phyloP scores from a whole-genome alignment of 2,797 vertebrate species.

The Neosilurus mollespiculum region DNA sequence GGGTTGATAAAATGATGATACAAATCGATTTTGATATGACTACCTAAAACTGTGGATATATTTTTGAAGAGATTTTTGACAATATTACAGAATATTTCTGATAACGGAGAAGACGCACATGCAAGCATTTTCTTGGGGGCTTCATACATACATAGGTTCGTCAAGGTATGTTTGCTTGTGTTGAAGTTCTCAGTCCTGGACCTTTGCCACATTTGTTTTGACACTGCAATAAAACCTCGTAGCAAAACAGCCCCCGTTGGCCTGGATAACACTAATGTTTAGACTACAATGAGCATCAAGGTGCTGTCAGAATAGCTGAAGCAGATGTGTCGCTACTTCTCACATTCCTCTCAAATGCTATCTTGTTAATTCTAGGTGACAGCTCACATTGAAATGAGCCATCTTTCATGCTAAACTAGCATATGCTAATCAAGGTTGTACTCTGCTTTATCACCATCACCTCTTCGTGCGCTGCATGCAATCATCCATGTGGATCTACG shows the following conservation, averaged over 20 bases:
- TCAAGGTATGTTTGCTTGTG: conserved; percentile 8
- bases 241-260: conserved; percentile 40
- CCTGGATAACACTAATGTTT: conserved; percentile 40
- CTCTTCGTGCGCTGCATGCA: not conserved
- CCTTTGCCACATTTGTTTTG: conserved; percentile 47
- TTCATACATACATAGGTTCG: not conserved
- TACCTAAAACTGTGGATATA: not conserved
- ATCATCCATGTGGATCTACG: not conserved
- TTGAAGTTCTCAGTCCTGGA: conserved; percentile 11
- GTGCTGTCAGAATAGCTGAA: conserved; percentile 31
- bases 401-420: not conserved
- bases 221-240: conserved; percentile 47
- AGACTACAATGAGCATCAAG: conserved; percentile 35
- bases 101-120: not conserved
- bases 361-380: not conserved
- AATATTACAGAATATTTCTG: not conserved
- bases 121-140: not conserved
- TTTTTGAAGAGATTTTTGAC: not conserved
- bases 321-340: conserved; percentile 30
- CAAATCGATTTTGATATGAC: not conserved
- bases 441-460: not conserved
- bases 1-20: not conserved
- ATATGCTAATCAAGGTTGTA: conserved; percentile 8
- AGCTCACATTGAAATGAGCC: not conserved
- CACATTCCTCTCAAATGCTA: conserved; percentile 9